phyloP scores from a whole-genome alignment of 2,797 vertebrate species.

The Paratrypauchen microcephalus region DNA sequence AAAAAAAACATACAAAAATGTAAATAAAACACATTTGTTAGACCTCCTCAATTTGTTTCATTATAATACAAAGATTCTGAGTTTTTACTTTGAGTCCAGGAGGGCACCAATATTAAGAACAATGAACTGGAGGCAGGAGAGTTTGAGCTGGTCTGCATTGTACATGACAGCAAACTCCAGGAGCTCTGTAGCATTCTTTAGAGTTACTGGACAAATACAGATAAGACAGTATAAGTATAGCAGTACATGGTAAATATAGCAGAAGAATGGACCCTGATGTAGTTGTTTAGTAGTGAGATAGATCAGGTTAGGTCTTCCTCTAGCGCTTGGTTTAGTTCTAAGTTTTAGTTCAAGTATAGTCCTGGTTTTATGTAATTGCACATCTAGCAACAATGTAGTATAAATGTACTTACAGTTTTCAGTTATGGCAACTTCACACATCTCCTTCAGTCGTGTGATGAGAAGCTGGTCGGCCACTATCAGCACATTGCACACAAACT shows the following conservation, averaged over 20 bases:
- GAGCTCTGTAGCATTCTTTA: conserved; percentile 92
- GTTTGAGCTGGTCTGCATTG: conserved; percentile 92
- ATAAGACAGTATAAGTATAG: background rate
- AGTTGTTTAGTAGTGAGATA: conserved; percentile 11
- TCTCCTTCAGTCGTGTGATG: conserved; percentile 91
- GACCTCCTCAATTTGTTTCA: background rate
- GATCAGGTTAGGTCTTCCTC: no score
- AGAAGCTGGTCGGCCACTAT: conserved; percentile 96
- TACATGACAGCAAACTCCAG: conserved; percentile 92
- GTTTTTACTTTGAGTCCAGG: conserved; percentile 89
- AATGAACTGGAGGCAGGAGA: conserved; percentile 94
- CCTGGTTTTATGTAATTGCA: background rate
- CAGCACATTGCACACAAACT: conserved; percentile 92
- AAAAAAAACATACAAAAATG: conserved; percentile 9
- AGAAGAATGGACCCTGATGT: no score
- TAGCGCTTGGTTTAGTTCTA: no score
- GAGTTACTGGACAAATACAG: conserved; percentile 80
- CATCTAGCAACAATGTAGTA: background rate
- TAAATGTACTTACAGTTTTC: conserved; percentile 84
- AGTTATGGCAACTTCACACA: conserved; percentile 93
- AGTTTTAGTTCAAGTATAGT: background rate
- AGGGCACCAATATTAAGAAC: conserved; percentile 91
- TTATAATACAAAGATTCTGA: background rate
- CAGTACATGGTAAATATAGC: background rate
- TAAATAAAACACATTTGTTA: conserved; percentile 19